phyloP scores from a whole-genome alignment of 2,888 invertebrate species.

The Brassicogethes aeneus region DNA sequence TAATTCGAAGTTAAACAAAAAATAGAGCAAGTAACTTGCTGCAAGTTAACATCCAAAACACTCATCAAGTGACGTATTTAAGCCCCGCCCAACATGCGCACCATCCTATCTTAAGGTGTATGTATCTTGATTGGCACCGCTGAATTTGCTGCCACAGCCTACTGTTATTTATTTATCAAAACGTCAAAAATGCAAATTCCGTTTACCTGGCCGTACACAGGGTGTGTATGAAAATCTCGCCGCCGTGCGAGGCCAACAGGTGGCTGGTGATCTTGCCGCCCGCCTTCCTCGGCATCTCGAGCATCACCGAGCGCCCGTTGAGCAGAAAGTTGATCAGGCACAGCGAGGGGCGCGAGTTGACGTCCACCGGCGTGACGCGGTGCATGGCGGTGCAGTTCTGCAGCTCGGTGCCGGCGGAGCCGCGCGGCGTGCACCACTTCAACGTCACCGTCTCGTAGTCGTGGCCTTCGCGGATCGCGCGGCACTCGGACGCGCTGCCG shows the following conservation, averaged over 20 bases:
- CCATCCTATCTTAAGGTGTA: too few species aligned
- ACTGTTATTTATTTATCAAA: too few species aligned
- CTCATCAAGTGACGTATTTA: too few species aligned
- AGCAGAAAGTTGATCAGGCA: conserved; percentile 96
- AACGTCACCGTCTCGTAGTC: conserved; percentile 80
- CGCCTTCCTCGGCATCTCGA: conserved; percentile 81
- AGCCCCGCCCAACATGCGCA: too few species aligned
- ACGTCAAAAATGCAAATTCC: too few species aligned
- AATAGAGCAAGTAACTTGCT: too few species aligned
- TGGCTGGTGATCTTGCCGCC: conserved; percentile 87
- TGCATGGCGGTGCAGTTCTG: conserved; percentile 79
- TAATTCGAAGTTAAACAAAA: too few species aligned
- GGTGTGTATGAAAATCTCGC: conserved; percentile 92
- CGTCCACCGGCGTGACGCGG: conserved; percentile 91
- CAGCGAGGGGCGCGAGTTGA: conserved; percentile 92
- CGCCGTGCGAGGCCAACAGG: conserved; percentile 87
- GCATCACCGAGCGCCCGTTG: conserved; percentile 83
- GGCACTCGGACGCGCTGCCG: conserved; percentile 50
- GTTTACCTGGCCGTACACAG: conserved; percentile 61
- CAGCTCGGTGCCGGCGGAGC: conserved; percentile 68
- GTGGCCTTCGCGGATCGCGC: conserved; percentile 62
- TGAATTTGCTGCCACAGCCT: too few species aligned
- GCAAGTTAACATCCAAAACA: too few species aligned
- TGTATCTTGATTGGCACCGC: too few species aligned
- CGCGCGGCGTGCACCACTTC: conserved; percentile 97